Evolutionary conservation across 2,113 vertebrate genomes (phyloP), one percentile per base, ranked within the genome.

Genomic region (Tringa solitaria): DNA sequence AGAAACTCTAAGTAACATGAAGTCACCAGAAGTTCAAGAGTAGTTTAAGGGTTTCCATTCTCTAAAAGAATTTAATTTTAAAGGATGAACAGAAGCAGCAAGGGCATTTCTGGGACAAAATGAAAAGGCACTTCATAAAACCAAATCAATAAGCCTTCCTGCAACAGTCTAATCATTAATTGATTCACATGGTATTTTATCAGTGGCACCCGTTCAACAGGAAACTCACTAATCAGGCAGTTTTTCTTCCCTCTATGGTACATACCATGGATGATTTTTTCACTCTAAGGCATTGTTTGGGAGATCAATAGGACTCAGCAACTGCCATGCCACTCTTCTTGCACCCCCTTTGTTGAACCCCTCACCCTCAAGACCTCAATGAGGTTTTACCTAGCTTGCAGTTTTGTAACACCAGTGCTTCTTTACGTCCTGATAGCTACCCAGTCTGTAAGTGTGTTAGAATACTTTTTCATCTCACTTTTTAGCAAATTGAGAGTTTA

Each of bases 121-220:
- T n/a, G 14, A 70, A 91, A 91, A 86, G 8, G 24, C 60, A 70
- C n/a, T 83, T 90, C 51, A 60, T 18, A 51, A 51, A 92, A 70
- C 30, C 24, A 60, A 72, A 86, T 84, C 95, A 90, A 32, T 93
- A 82, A 75, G 10, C 68, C 33, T 22, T 72, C 50, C 79, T 89
- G 90, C 60, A 67, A 72, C 75, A 86, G 59, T 51, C 60, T 93
- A 59, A 94, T 92, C 76, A 60, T 93, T 88, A 83, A 83, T 87
- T 84, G 74, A 87, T 90, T 86, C 65, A 56, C 54, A 67, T 11
- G 39, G 30, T 19, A 19, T 59, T 74, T 90, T 74, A 81, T 64
- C 77, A 77, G 91, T 28, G 20, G 21, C 32, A 53, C 53, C 11
- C 10, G 3, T 88, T 86, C 68, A 84, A 56, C 46, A 81, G 76